phyloP scores from a whole-genome alignment of 2,888 invertebrate species.

The Eurois occulta region DNA sequence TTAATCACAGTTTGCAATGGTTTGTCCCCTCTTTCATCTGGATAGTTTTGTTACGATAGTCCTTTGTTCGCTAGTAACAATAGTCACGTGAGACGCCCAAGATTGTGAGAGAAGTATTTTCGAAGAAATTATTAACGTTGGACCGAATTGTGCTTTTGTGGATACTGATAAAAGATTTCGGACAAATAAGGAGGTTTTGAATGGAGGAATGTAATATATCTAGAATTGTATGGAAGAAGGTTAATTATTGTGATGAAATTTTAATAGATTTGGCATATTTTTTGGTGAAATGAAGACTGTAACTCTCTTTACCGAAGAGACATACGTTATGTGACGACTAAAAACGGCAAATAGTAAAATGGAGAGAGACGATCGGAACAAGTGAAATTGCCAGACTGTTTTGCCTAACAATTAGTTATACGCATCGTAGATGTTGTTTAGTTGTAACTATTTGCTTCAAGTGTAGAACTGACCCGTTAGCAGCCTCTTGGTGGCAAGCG shows the following conservation, averaged over 20 bases:
- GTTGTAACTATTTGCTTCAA: not conserved
- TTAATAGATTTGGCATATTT: not conserved
- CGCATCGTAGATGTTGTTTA: not conserved
- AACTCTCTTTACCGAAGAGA: not conserved
- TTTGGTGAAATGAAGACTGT: not conserved
- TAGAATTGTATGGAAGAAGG: not conserved
- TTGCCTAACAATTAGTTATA: not conserved
- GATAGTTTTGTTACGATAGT: constrained; percentile 66
- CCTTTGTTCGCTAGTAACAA: constrained; percentile 67
- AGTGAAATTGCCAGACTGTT: not conserved
- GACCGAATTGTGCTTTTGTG: constrained; percentile 60
- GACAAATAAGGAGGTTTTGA: constrained; percentile 46
- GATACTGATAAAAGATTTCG: constrained; percentile 55
- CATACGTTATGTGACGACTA: not conserved
- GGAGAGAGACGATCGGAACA: not conserved
- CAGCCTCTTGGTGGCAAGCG: too few species aligned
- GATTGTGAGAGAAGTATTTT: constrained; percentile 61
- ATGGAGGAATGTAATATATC: constrained; percentile 46
- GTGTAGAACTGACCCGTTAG: not conserved
- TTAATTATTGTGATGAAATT: not conserved
- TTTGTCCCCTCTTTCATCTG: constrained; percentile 59
- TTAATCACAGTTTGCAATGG: constrained; percentile 71
- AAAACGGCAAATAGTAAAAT: not conserved
- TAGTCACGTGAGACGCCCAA: constrained; percentile 60
- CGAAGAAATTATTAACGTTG: constrained; percentile 65